Base-by-base conservation (phyloP, 2,888 invertebrate genomes). In the Buathra laborator region DNA sequence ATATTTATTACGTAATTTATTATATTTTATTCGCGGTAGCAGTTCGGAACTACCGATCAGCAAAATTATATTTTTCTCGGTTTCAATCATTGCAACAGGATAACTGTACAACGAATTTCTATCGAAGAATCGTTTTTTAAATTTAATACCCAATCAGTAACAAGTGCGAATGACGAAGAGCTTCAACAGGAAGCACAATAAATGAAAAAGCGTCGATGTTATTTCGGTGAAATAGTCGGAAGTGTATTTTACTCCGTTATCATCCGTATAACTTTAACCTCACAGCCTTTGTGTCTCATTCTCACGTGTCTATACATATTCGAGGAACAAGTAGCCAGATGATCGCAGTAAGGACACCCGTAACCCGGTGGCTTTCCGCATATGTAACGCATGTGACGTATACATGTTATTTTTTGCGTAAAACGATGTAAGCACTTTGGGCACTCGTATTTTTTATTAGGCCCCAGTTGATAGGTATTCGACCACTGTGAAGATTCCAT, bases 331-430 rank as follows among this genome's bases (percentile, higher is more conserved):
- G 82, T 84, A 10, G 87, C 86, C 32, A 81, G 62, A 62, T 85
- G 84, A 76, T 80, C 80, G 78, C 87, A 87, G 72, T 87, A 86
- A 9, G 89, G 89, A 77, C 91, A 91, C n/a, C 88, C 86, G 67
- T 90, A 89, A 70, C 89, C 87, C 12, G 89, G 90, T 53, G 89
- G 88, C 74, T 89, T 88, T 6, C 91, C 91, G 84, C 92, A 92
- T 76, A 91, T 92, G 81, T 89, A 90, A 75, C 89, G 91, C 80
- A 91, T 87, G 85, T 93, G 93, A 19, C 89, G 87, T 10, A 85
- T 68, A 74, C 85, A 85, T 29, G 85, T 85, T 43, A 85, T 85
- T 37, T 85, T 85, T 82, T 85, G 85, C 10, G 85, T 85, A 62
- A 85, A 85, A 10, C 85, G 85, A 76, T 85, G 85, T 62, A 82